Percentiles rank a stretch among this genome's conserved stretches.
These are phyloP conservation scores for Ephialtes manifestator DNA, from an alignment of 2,888 invertebrate species.

Conservation along the genomic window DNA sequence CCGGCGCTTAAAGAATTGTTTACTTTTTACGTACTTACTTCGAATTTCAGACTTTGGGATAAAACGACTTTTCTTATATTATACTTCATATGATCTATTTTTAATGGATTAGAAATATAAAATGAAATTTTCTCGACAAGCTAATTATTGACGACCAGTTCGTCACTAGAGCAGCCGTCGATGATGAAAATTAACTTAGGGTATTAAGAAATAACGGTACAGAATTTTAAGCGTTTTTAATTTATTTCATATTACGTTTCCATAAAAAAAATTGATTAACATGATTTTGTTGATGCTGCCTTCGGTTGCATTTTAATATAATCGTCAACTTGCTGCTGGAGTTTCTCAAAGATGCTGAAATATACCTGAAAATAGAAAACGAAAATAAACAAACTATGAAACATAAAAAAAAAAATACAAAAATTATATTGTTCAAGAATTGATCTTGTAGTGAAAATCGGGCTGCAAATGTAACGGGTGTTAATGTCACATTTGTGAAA, in stretches of 20 bases:
- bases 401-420: not conserved
- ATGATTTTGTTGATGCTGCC: not conserved
- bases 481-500: slow-evolving; percentile 31
- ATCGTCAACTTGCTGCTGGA: not conserved
- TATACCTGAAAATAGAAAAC: slow-evolving; percentile 5
- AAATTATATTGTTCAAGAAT: not conserved
- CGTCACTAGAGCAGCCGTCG: too few relatives aligned
- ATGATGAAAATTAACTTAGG: too few relatives aligned
- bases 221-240: not conserved
- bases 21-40: too few relatives aligned
- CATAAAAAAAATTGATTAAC: not conserved
- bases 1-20: too few relatives aligned
- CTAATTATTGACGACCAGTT: too few relatives aligned
- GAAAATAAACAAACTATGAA: not conserved
- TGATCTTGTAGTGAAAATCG: slow-evolving; percentile 13
- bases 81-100: too few relatives aligned
- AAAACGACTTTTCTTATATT: too few relatives aligned
- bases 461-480: slow-evolving; percentile 18
- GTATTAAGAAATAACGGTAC: not conserved
- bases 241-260: not conserved
- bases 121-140: too few relatives aligned
- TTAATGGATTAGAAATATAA: too few relatives aligned
- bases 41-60: too few relatives aligned
- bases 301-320: not conserved
- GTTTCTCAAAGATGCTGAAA: not conserved